phyloP scores from a whole-genome alignment of 1,140 invertebrate species.

The Varroa destructor region DNA sequence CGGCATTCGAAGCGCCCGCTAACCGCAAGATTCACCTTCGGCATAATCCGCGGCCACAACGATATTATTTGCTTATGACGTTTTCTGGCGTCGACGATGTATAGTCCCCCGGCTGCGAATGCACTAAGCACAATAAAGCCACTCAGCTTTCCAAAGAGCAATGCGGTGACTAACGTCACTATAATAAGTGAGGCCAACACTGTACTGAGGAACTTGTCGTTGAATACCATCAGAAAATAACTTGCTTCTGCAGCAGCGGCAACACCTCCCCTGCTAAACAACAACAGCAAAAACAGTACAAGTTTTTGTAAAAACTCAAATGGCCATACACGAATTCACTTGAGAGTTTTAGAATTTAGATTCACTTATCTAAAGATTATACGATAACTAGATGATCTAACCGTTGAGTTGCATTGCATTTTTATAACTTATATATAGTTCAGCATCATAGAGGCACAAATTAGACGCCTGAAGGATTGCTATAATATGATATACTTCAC shows the following conservation, averaged over 20 bases:
- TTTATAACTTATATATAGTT: no score
- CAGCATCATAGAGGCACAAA: no score
- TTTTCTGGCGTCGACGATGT: conserved; percentile 8
- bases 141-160: conserved; percentile 9
- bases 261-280: neutral
- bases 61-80: conserved; percentile 2
- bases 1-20: conserved; percentile 15
- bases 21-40: neutral
- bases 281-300: neutral
- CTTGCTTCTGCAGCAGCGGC: neutral
- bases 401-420: neutral
- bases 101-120: neutral
- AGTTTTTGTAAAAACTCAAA: neutral
- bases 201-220: conserved; percentile 22
- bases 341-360: neutral
- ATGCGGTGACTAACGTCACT: neutral
- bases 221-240: conserved; percentile 8
- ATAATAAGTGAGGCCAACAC: conserved; percentile 12
- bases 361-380: neutral
- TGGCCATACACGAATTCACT: neutral
- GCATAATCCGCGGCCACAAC: conserved; percentile 9
- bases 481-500: no score
- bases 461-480: no score
- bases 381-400: neutral
- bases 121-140: conserved; percentile 19